phyloP scores from a whole-genome alignment of 2,113 vertebrate species.

The Siniperca chuatsi region DNA sequence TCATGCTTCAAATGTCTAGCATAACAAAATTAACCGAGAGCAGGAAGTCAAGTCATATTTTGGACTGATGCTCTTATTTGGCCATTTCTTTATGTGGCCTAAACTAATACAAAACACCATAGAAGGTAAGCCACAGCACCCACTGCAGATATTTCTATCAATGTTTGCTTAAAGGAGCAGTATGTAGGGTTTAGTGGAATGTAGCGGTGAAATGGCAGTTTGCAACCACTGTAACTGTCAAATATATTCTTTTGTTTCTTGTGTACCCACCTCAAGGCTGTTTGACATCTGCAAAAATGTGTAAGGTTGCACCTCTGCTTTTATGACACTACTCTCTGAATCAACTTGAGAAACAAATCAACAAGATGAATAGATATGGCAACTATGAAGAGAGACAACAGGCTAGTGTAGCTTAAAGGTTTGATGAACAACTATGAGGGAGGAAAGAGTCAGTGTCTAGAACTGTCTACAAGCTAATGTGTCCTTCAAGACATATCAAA shows the following conservation, averaged over 20 bases:
- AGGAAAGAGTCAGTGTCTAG: neutral
- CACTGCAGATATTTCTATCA: neutral
- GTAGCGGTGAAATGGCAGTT: no score
- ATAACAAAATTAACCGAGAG: neutral
- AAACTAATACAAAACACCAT: slow-evolving; percentile 4
- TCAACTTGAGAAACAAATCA: no score
- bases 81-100: neutral
- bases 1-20: slow-evolving; percentile 13
- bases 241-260: no score
- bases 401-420: neutral
- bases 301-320: no score
- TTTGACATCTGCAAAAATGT: neutral
- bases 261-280: no score
- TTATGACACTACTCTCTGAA: no score
- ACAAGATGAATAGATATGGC: no score
- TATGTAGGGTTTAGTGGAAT: no score
- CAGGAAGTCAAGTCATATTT: slow-evolving; percentile 10
- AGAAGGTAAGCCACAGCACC: neutral
- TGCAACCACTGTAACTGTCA: no score
- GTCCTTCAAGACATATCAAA: neutral
- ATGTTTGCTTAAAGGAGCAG: neutral
- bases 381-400: neutral
- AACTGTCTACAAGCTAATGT: neutral
- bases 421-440: neutral
- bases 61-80: neutral